Evolutionary conservation across 2,797 vertebrate genomes (phyloP).

Genomic region (Champsocephalus gunnari): DNA sequence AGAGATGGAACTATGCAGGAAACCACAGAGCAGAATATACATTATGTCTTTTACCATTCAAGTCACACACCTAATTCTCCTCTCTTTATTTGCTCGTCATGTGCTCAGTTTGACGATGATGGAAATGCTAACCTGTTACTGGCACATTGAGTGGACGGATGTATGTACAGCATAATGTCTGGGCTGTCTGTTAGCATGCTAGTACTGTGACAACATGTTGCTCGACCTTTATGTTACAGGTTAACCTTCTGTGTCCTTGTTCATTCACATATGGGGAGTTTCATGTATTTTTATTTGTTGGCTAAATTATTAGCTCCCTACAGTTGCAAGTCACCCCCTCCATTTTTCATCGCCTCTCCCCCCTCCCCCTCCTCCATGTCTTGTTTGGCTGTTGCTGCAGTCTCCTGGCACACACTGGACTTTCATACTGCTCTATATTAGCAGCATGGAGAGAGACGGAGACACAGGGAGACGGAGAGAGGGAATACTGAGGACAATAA

Average conservation of each 20-base stretch:
- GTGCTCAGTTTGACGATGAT: not conserved
- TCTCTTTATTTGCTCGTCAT: not conserved
- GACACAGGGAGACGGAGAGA: constrained; percentile 26
- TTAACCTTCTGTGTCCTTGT: not conserved
- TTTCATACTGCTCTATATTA: constrained; percentile 57
- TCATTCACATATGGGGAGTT: not conserved
- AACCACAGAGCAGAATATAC: constrained; percentile 1
- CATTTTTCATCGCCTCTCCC: constrained; percentile 6
- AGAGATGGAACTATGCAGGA: constrained; percentile 23
- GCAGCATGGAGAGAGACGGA: constrained; percentile 34
- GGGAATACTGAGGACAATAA: constrained; percentile 58
- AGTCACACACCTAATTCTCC: not conserved
- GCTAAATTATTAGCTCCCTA: not conserved
- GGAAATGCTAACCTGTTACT: not conserved
- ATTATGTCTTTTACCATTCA: not conserved
- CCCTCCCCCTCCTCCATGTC: not conserved
- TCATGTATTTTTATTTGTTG: not conserved
- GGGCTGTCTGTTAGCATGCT: too few relatives aligned
- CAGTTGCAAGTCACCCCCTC: not conserved
- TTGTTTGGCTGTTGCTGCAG: constrained; percentile 69
- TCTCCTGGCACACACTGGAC: constrained; percentile 61
- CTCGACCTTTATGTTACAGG: too few relatives aligned
- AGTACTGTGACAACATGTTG: not conserved
- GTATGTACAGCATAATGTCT: too few relatives aligned
- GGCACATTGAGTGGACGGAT: too few relatives aligned